Conservation (phyloP, 2,113 vertebrate species). For the Alosa alosa region DNA sequence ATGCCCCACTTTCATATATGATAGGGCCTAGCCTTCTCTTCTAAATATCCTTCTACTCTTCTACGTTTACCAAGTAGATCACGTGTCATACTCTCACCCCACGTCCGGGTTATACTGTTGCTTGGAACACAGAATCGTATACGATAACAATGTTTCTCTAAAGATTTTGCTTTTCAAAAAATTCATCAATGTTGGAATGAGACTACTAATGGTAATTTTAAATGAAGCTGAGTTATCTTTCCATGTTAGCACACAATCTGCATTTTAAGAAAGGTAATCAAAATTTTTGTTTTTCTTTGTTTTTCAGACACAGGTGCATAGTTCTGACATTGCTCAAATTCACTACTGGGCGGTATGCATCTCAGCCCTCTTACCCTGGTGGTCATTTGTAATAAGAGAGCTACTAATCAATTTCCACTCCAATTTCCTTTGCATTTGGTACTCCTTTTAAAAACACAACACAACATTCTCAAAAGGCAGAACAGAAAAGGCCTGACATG, state of each 20-base stretch:
- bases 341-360: neutral
- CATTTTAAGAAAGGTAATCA: neutral
- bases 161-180: neutral
- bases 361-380: neutral
- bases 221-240: neutral
- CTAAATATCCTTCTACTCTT: neutral
- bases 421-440: neutral
- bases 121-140: neutral
- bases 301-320: constrained; percentile 35
- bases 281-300: constrained; percentile 21
- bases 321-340: neutral
- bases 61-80: neutral
- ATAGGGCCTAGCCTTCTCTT: too few relatives aligned
- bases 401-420: neutral
- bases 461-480: neutral
- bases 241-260: neutral
- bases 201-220: neutral
- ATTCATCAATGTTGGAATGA: neutral
- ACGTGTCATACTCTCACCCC: neutral
- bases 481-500: neutral
- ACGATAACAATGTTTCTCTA: neutral
- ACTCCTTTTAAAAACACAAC: neutral
- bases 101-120: neutral
- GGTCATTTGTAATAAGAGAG: neutral
- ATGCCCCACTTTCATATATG: neutral